Base-by-base conservation (phyloP, 2,888 invertebrate species). In the Caenorhabditis virilis region DNA sequence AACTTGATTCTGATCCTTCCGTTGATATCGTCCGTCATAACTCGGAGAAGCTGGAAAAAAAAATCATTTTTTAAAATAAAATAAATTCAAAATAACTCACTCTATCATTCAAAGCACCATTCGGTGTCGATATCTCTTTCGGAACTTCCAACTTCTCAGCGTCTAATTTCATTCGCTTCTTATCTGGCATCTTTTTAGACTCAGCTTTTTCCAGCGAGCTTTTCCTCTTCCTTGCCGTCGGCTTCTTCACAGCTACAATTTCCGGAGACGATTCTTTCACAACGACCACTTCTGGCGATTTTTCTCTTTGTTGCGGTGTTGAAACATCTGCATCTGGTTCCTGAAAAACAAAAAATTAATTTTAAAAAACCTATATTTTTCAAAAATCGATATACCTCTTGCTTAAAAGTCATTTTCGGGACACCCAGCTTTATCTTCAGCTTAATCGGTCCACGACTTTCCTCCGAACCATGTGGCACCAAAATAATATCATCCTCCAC, bases 391-490 rank as follows among this genome's bases (percentile, higher is more conserved):
- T n/a, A n/a, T n/a, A n/a, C n/a, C n/a, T n/a, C n/a, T n/a, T n/a
- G n/a, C n/a, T n/a, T n/a, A n/a, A n/a, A n/a, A n/a, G n/a, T n/a
- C n/a, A n/a, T n/a, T n/a, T n/a, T n/a, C n/a, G n/a, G n/a, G n/a
- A n/a, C n/a, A n/a, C n/a, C n/a, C n/a, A n/a, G n/a, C 6, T 59
- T 69, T 38, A 69, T 39, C n/a, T 51, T 51, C 23, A 62, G 25
- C 48, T 55, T 67, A 9, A 58, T 25, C 20, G 67, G 54, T 9
- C 25, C 47, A 15, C 43, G 30, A n/a, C n/a, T n/a, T n/a, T n/a
- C n/a, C n/a, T n/a, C n/a, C n/a, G n/a, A n/a, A n/a, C n/a, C n/a
- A n/a, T n/a, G n/a, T n/a, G n/a, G n/a, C n/a, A n/a, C n/a, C n/a
- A n/a, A n/a, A n/a, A n/a, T n/a, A n/a, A n/a, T n/a, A n/a, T n/a